A percentile compares a stretch with the other conserved stretches of the same genome.
Evolutionary conservation across 2,888 invertebrate species (phyloP).

Genomic region (Leptinotarsa rubiginosa): DNA sequence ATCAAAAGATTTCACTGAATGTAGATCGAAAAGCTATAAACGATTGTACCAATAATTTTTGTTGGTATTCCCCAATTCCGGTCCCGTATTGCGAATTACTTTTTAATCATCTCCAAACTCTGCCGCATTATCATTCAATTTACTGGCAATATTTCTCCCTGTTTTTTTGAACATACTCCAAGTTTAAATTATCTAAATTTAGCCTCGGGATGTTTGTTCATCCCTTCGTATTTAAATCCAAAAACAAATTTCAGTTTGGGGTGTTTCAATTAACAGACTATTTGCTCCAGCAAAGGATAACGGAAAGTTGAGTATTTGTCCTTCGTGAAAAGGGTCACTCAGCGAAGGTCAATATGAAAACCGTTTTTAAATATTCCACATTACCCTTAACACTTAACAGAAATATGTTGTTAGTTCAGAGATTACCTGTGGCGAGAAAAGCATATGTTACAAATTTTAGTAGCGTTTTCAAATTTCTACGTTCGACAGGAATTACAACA

Average conservation of each 20-base stretch:
- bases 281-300: not conserved
- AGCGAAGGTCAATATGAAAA: not conserved
- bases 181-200: not conserved
- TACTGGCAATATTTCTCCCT: not conserved
- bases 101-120: not conserved
- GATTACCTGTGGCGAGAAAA: not conserved
- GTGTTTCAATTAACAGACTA: conserved; percentile 17
- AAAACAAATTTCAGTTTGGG: conserved; percentile 15
- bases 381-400: not conserved
- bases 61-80: too few species aligned
- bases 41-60: too few species aligned
- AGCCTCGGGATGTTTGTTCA: not conserved
- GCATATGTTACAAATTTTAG: not conserved
- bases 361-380: not conserved
- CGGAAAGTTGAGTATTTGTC: conserved; percentile 5
- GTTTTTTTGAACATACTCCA: not conserved
- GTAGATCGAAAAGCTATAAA: too few species aligned
- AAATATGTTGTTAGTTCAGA: not conserved
- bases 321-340: not conserved
- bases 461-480: too few species aligned
- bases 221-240: not conserved
- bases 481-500: too few species aligned
- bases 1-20: too few species aligned
- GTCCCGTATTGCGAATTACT: too few species aligned
- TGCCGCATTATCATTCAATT: not conserved